Evolutionary conservation across 2,888 invertebrate species (phyloP).

Genomic region (Digitonthophagus gazella): DNA sequence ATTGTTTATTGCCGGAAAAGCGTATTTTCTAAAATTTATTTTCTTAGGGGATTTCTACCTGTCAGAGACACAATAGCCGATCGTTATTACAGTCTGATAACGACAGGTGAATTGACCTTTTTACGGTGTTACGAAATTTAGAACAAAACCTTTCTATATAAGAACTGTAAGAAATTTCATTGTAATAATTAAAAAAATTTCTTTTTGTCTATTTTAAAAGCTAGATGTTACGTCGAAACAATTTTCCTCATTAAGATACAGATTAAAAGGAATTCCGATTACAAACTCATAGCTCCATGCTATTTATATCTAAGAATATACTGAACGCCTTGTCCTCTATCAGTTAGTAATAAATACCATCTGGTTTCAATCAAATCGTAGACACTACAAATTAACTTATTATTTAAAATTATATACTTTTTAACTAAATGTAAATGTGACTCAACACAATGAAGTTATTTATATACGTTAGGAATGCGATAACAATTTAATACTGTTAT

Average conservation of each 20-base stretch:
- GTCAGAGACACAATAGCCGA: background rate
- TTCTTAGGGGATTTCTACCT: background rate
- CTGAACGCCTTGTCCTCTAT: background rate
- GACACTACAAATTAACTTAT: background rate
- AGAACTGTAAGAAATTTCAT: too few species aligned
- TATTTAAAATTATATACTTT: background rate
- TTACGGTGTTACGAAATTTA: background rate
- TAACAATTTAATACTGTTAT: background rate
- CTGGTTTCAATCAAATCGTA: background rate
- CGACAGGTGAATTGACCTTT: background rate
- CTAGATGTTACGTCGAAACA: too few species aligned
- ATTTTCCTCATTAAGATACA: too few species aligned
- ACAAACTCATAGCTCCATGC: background rate
- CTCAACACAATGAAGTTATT: too few species aligned
- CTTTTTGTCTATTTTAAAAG: too few species aligned
- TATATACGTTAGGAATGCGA: too few species aligned
- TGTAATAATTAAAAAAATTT: too few species aligned
- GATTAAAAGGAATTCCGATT: background rate
- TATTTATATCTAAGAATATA: background rate
- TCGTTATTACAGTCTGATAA: background rate
- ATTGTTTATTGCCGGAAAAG: background rate
- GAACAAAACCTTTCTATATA: too few species aligned
- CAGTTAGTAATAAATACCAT: background rate
- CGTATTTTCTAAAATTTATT: background rate
- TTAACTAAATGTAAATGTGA: too few species aligned